Evolutionary conservation across 2,113 vertebrate species (phyloP).

Genomic region (Corydoras maculifer): DNA sequence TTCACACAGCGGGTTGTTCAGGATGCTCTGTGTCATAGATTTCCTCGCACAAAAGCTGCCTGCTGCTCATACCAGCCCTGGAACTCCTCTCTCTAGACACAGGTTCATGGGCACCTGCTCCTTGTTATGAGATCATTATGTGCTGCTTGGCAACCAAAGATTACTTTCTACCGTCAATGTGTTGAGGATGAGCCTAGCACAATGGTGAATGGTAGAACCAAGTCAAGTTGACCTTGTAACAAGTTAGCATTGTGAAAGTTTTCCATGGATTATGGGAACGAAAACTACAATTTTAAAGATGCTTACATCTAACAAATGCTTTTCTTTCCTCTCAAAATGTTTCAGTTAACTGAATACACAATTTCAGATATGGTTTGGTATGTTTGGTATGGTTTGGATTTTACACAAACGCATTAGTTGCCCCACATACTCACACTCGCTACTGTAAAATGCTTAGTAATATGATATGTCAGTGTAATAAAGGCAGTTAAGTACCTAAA

Average conservation of each 20-base stretch:
- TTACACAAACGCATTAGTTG: no score
- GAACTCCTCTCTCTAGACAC: constrained; percentile 34
- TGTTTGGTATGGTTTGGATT: no score
- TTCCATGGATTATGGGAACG: no score
- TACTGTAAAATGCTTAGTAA: no score
- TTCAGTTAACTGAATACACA: no score
- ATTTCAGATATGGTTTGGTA: no score
- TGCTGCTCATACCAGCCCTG: constrained; percentile 37
- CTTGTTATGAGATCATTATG: constrained; percentile 43
- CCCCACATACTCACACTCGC: no score
- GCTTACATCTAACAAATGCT: no score
- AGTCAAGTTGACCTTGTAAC: neutral
- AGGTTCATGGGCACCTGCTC: constrained; percentile 54
- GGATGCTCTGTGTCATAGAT: constrained; percentile 40
- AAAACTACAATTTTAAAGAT: no score
- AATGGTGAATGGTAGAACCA: neutral
- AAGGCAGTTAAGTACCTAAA: no score
- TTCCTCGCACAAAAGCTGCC: constrained; percentile 37
- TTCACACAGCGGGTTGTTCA: constrained; percentile 19
- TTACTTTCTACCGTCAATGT: constrained; percentile 15
- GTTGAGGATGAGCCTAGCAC: neutral
- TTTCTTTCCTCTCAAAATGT: no score
- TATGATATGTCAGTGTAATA: no score
- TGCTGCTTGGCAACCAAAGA: constrained; percentile 47
- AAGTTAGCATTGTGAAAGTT: neutral